Base-by-base conservation (phyloP, 1,140 invertebrate genomes). In the Aphelinus atriplicis region DNA sequence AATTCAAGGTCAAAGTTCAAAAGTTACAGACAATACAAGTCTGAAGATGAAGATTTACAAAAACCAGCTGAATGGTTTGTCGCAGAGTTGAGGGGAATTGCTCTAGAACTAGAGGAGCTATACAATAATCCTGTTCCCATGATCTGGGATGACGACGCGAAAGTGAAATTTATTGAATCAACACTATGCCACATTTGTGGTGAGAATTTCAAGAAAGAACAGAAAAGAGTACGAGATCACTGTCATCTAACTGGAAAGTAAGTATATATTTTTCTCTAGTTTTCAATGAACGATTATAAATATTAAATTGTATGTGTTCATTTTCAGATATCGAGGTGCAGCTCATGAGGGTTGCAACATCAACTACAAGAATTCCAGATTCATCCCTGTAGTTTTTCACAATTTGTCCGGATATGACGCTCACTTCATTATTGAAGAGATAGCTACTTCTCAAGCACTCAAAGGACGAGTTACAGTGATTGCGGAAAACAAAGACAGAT, bases 351-450 rank as follows among this genome's bases (percentile, higher is more conserved):
- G 4, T 45, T 62, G 60, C 43, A 62, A 62, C 45, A 43, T 62
- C 43, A 62, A 60, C 57, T 60, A 60, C 26, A 4, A 9, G 26
- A 60, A 60, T 26, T 7, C 57, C 4, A 9, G 7, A 43, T 62
- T 62, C 45, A 45, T 62, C 4, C 60, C 45, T 7, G n/a, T 62
- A 5, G 45, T 62, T 3, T 46, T 62, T 46, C 5, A 62, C 60
- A 62, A 62, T 46, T 43, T 62, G 3, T 43, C 43, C 3, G 60
- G 60, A 9, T 60, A 60, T 26, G 26, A 9, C 57, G 4, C 3
- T 9, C 57, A 62, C 60, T 62, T 62, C 43, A 62, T 62, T 62
- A 62, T 62, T 7, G 45, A 62, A 62, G 45, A 62, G 60, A 43
- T 62, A 3, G 45, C 42, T 5, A 62, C 45, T 45, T 4, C 2